These are phyloP conservation scores for Amblyjoppa proteus DNA, from an alignment of 2,888 invertebrate genomes.

Conservation along the genomic window DNA sequence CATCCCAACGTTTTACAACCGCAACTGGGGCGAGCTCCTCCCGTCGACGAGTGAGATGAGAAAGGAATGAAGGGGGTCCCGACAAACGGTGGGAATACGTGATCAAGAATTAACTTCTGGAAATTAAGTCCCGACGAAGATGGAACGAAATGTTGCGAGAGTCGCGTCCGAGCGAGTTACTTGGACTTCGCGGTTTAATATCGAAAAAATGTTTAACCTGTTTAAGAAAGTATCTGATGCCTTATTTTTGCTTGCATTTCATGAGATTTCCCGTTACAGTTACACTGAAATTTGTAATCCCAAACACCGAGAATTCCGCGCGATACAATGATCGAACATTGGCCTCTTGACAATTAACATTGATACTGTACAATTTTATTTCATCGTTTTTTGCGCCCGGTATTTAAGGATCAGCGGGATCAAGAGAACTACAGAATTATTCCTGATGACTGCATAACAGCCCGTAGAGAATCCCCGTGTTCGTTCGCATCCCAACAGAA, in stretches of 20 bases:
- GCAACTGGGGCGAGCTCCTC: conserved; percentile 62
- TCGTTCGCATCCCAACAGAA: conserved; percentile 7
- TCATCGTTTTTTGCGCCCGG: background rate
- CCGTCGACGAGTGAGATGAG: conserved; percentile 48
- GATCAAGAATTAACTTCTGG: conserved; percentile 42
- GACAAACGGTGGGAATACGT: conserved; percentile 44
- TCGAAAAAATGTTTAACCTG: background rate
- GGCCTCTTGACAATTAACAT: background rate
- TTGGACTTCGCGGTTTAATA: background rate
- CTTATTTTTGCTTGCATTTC: background rate
- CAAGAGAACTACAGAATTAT: conserved; percentile 23
- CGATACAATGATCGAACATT: background rate
- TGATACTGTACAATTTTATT: background rate
- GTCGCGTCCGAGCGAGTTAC: background rate
- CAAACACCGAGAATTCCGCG: background rate
- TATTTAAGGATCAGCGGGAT: conserved; percentile 28
- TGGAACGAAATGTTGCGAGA: conserved; percentile 20
- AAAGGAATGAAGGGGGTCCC: conserved; percentile 28
- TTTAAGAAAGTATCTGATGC: background rate
- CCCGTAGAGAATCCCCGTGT: background rate
- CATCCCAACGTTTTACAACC: conserved; percentile 49
- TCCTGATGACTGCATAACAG: conserved; percentile 16
- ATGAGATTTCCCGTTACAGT: background rate
- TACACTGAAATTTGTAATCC: background rate
- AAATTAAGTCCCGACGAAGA: conserved; percentile 7